Evolutionary conservation across 2,113 vertebrate genomes (phyloP).

Genomic region (Arenaria interpres): DNA sequence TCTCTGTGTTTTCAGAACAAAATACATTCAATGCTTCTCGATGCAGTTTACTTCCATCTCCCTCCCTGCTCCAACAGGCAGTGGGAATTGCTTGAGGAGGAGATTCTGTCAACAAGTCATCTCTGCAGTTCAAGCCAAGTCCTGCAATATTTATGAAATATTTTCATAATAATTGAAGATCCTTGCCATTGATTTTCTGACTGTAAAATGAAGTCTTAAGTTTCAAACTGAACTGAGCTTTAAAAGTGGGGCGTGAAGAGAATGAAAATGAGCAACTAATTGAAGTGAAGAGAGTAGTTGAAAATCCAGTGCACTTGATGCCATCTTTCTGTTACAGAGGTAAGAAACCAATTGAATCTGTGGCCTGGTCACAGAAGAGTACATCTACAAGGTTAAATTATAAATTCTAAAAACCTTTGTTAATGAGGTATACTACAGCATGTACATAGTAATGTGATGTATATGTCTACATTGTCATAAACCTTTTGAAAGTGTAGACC

Average conservation of each 20-base stretch:
- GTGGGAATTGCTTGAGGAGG: not conserved
- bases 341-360: not conserved
- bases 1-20: not conserved
- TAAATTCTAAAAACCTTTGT: slow-evolving; percentile 4
- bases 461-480: not conserved
- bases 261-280: not conserved
- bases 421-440: not conserved
- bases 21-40: not conserved
- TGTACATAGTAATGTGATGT: slow-evolving; percentile 26
- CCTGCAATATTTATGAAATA: not conserved
- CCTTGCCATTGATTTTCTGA: not conserved
- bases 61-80: accelerated
- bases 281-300: not conserved
- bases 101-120: not conserved
- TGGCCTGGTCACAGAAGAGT: not conserved
- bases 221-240: not conserved
- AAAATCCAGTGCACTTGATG: not conserved
- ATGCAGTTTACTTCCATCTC: not conserved
- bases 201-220: not conserved
- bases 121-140: not conserved
- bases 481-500: slow-evolving; percentile 10
- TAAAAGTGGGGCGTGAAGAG: not conserved
- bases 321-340: not conserved
- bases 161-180: not conserved
- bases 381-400: slow-evolving; percentile 16